These are phyloP conservation scores for Oxystoma pomonae DNA, from an alignment of 2,888 invertebrate species.

Conservation along the genomic window DNA sequence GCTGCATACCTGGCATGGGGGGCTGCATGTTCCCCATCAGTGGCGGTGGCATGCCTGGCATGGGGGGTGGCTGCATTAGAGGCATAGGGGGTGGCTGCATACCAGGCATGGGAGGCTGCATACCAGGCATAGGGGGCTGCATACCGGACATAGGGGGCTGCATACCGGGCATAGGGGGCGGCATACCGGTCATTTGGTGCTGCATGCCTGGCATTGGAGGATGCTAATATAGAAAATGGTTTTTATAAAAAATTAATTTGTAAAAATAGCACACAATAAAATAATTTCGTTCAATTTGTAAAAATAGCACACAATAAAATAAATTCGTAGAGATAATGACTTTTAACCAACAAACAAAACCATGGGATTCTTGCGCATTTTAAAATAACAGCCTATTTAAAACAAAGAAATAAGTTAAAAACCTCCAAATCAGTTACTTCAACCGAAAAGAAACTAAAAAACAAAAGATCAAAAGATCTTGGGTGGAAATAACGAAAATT, in stretches of 20 bases:
- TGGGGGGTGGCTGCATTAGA: slow-evolving; percentile 2
- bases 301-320: too few species aligned
- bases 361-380: too few species aligned
- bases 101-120: slow-evolving; percentile 17
- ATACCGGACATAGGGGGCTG: slow-evolving; percentile 9
- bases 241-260: slow-evolving; percentile 3
- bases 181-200: slow-evolving; percentile 15
- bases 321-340: too few species aligned
- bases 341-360: too few species aligned
- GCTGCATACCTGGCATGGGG: not conserved
- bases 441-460: too few species aligned
- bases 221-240: slow-evolving; percentile 1
- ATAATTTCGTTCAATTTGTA: too few species aligned
- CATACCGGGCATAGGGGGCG: slow-evolving; percentile 11
- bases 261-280: not conserved
- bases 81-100: too few species aligned
- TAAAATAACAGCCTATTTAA: too few species aligned
- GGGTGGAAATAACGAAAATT: too few species aligned
- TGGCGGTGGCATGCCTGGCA: slow-evolving; percentile 11
- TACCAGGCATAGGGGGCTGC: slow-evolving; percentile 11
- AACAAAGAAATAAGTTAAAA: too few species aligned
- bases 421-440: too few species aligned
- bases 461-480: too few species aligned
- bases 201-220: slow-evolving; percentile 12
- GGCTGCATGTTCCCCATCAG: slow-evolving; percentile 7